Evolutionary conservation across 2,797 vertebrate species (phyloP), one percentile per base, ranked within the genome.

Genomic region (Sebastes reedi): DNA sequence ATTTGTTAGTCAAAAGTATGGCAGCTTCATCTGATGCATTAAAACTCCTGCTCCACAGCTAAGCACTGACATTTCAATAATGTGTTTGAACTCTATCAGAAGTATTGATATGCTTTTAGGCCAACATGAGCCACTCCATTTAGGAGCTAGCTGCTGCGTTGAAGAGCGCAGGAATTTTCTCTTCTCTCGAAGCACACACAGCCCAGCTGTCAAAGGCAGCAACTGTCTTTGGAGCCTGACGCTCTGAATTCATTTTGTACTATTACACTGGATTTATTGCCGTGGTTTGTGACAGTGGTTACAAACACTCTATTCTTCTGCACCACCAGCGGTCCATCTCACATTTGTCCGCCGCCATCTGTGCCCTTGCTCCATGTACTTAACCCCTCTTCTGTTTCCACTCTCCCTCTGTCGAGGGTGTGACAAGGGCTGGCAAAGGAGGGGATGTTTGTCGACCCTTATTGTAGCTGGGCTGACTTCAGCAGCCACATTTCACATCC

Each of bases 281-380:
- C 14, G 7, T 24, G 13, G 86, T 83, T 87, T 87, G 84, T 59
- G 64, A 50, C 60, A 9, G 68, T 10, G 58, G 77, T 89, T 64
- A 94, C 94, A 94, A 92, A 71, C 80, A 68, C 83, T 73, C 92
- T 80, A 92, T 95, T 95, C 93, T 93, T 92, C 90, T 79, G 55
- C 4, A 24, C 69, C 84, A 83, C 78, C 79, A 75, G 59, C 18
- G 79, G 86, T 79, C 69, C 55, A 50, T 72, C 85, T 87, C 86
- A 75, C 93, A 94, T 90, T 93, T 94, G 93, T 92, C 85, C 54
- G 1, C 71, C 66, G 82, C 93, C 94, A 95, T 94, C 91, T 94
- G 93, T 87, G 91, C 88, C 85, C 78, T 75, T 42, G 75, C 83
- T 80, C 83, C 81, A 18, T 91, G 87, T 92, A 75, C 87, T 92